Conservation (phyloP, 2,113 vertebrate species). For the Protobothrops mucrosquamatus region DNA sequence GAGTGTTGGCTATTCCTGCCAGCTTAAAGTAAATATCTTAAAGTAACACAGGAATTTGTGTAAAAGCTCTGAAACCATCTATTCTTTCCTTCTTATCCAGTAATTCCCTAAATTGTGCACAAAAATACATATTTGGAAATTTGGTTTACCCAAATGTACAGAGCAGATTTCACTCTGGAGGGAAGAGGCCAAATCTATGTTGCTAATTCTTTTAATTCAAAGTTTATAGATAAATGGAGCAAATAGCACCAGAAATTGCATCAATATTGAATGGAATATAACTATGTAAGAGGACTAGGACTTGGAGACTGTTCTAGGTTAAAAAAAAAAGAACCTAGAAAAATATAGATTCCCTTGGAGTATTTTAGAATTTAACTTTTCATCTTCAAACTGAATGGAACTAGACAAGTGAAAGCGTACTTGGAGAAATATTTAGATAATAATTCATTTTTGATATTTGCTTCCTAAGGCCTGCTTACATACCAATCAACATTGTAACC, state of each 20-base stretch:
- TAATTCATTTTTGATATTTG: neutral
- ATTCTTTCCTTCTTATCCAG: neutral
- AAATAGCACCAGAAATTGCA: neutral
- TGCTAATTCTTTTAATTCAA: slow-evolving; percentile 1
- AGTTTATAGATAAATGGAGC: neutral
- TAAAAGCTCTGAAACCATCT: neutral
- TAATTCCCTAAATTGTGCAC: neutral
- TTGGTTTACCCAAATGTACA: neutral
- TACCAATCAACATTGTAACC: neutral
- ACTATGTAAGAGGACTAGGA: slow-evolving; percentile 12
- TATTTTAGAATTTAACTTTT: neutral
- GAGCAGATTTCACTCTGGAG: neutral
- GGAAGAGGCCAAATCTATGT: neutral
- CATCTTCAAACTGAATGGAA: neutral
- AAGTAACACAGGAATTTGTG: neutral
- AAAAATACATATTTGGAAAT: neutral
- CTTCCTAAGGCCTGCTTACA: neutral
- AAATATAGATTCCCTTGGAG: neutral
- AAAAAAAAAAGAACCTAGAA: neutral
- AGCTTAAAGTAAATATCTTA: no score
- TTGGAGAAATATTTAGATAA: neutral
- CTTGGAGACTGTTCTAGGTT: slow-evolving; percentile 17
- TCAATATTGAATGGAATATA: slow-evolving; percentile 2
- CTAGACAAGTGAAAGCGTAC: neutral
- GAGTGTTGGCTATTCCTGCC: no score